phyloP scores from a whole-genome alignment of 53 echinoderm and acorn worm species.

The Henricia sp. region DNA sequence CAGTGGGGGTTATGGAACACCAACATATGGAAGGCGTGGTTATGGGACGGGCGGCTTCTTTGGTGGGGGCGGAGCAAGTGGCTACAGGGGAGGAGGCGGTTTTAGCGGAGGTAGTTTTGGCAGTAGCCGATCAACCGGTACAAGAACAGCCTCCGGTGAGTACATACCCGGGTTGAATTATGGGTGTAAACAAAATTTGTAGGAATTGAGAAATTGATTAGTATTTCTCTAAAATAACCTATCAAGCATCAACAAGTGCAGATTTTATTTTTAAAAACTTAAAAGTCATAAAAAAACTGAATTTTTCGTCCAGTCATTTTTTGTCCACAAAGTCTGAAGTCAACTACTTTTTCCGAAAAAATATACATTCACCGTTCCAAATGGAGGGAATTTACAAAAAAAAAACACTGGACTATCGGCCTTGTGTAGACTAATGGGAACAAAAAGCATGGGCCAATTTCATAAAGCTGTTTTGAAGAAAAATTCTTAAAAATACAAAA shows the following conservation, averaged over 20 bases:
- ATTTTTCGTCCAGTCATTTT: no score
- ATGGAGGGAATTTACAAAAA: no score
- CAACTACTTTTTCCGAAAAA: no score
- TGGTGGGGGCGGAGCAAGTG: slow-evolving; percentile 54
- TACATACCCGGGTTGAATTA: neutral
- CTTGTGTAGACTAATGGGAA: no score
- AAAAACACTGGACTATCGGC: no score
- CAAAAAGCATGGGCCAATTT: no score
- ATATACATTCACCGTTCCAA: no score
- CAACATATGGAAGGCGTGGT: slow-evolving; percentile 38
- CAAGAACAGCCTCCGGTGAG: slow-evolving; percentile 92
- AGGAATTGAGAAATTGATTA: neutral
- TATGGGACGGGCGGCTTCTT: slow-evolving; percentile 46
- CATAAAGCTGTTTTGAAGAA: no score
- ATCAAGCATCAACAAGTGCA: neutral
- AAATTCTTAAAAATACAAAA: no score
- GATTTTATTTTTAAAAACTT: no score
- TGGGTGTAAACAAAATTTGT: neutral
- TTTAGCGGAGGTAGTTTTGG: slow-evolving; percentile 48
- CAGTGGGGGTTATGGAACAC: slow-evolving; percentile 64
- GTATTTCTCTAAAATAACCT: neutral
- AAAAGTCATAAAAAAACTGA: no score
- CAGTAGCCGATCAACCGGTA: slow-evolving; percentile 72
- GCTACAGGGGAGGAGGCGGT: slow-evolving; percentile 65
- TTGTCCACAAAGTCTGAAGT: no score